Evolutionary conservation across 2,888 invertebrate species (phyloP).

Genomic region (Tenthredo notha): DNA sequence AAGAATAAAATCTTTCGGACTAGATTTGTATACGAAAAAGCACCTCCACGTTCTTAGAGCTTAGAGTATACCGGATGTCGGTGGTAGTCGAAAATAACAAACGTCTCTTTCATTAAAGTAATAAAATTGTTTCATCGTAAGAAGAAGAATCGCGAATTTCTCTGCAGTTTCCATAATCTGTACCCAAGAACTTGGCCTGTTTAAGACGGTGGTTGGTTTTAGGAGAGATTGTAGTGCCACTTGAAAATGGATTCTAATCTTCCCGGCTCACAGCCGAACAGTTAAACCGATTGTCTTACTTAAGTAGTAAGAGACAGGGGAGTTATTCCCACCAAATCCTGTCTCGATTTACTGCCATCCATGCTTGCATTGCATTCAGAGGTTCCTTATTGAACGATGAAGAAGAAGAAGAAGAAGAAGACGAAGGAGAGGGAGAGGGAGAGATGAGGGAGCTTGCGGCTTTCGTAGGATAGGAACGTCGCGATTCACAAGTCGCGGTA

Average conservation of each 20-base stretch:
- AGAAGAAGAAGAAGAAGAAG: not conserved
- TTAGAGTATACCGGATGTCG: not conserved
- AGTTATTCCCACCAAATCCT: conserved; percentile 51
- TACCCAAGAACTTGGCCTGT: not conserved
- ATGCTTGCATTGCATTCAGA: conserved; percentile 15
- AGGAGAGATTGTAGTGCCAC: not conserved
- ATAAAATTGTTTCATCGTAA: not conserved
- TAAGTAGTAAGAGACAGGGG: conserved; percentile 57
- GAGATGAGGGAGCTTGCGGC: not conserved
- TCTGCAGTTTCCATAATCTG: not conserved
- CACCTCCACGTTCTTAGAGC: not conserved
- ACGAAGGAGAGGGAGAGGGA: not conserved
- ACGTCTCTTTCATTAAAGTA: not conserved
- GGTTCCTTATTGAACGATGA: conserved; percentile 4
- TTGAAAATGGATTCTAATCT: conserved; percentile 60
- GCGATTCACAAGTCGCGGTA: not conserved
- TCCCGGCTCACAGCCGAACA: conserved; percentile 65
- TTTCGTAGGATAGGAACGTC: not conserved
- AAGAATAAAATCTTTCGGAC: conserved; percentile 10
- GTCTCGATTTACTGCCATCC: conserved; percentile 42
- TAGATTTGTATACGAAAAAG: conserved; percentile 10
- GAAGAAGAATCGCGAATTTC: not conserved
- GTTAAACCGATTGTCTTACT: conserved; percentile 70
- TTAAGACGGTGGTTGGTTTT: conserved; percentile 9
- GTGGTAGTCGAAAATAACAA: conserved; percentile 1